Evolutionary conservation across 2,797 vertebrate species (phyloP), one percentile per base, ranked within the genome.

Genomic region (Epinephelus malabaricus): DNA sequence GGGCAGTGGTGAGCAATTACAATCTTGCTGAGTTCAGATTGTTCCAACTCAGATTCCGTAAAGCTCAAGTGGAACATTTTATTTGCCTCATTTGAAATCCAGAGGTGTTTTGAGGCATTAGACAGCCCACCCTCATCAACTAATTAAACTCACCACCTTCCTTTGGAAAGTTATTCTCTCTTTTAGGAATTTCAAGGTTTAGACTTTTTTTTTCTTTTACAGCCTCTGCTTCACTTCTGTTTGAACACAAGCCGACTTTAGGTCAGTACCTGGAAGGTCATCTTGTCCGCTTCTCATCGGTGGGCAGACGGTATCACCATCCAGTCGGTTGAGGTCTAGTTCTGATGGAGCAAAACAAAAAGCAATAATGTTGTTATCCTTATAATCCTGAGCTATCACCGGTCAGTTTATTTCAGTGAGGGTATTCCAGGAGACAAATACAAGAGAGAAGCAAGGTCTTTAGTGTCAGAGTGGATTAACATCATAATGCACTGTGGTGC

Each of bases 241-340:
- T 40, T 38, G 10, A 69, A 5, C 2, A 8, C 40, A 56, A 25
- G 6, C 21, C 5, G 13, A 9, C 6, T 19, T 11, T 1, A 51
- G 46, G 60, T 64, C 6, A 19, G 74, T 92, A 96, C 96, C 96
- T 95, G 96, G 96, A 90, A 96, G 95, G 89, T 96, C 96, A 75
- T 96, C 96, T 85, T 96, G 95, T 92, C 95, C 95, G 6, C 90
- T 94, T 83, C 93, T 93, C 74, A 96, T 92, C 34, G 94, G 92
- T 10, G 96, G 96, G 76, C 96, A 96, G 79, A 96, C 94, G 0
- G 89, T 94, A 67, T 95, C 95, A 0, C 95, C 96, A 64, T 96
- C 96, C 86, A 96, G 69, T 55, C 96, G 90, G 91, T 95, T 96
- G 67, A 96, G 85, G 84, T 96, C 95, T 25, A 96, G 86, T 81